These are phyloP conservation scores for Sceliomorpha sp. DNA, from an alignment of 2,888 invertebrate genomes.

Conservation along the genomic window DNA sequence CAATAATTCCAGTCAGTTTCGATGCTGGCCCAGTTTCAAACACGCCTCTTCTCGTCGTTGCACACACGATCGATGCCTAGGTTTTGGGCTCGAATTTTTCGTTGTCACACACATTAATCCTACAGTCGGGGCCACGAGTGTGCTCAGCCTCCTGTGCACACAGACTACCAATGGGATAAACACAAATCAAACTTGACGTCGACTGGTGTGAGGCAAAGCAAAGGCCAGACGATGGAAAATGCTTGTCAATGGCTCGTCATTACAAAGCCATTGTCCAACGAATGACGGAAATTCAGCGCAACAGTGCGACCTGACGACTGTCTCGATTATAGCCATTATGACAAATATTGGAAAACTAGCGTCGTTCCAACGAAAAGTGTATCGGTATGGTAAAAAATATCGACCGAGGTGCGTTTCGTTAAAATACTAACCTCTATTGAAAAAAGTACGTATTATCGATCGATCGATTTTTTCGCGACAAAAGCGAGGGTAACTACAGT, in stretches of 20 bases:
- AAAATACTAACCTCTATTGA: neutral
- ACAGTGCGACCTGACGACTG: conserved; percentile 15
- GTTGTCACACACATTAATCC: conserved; percentile 36
- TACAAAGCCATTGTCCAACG: conserved; percentile 47
- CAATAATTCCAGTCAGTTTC: conserved; percentile 54
- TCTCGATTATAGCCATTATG: conserved; percentile 35
- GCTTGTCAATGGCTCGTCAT: conserved; percentile 43
- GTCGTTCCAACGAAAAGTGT: conserved; percentile 30
- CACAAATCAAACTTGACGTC: conserved; percentile 25
- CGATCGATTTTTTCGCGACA: conserved; percentile 9
- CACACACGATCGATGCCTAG: conserved; percentile 16
- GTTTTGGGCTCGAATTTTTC: conserved; percentile 37
- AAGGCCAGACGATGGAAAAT: conserved; percentile 14
- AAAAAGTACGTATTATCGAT: conserved; percentile 14
- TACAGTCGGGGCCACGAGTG: too few species aligned
- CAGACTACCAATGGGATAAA: conserved; percentile 15
- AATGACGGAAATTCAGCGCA: conserved; percentile 36
- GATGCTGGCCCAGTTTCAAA: conserved; percentile 51
- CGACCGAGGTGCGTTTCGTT: neutral
- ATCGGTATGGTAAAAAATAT: conserved; percentile 19
- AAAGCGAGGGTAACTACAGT: neutral
- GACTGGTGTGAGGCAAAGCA: neutral
- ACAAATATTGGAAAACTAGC: conserved; percentile 41
- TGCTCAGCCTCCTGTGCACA: too few species aligned
- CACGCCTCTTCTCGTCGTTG: neutral